Conservation (phyloP, 2,797 vertebrate genomes). For the Pantherophis vulpinus region DNA sequence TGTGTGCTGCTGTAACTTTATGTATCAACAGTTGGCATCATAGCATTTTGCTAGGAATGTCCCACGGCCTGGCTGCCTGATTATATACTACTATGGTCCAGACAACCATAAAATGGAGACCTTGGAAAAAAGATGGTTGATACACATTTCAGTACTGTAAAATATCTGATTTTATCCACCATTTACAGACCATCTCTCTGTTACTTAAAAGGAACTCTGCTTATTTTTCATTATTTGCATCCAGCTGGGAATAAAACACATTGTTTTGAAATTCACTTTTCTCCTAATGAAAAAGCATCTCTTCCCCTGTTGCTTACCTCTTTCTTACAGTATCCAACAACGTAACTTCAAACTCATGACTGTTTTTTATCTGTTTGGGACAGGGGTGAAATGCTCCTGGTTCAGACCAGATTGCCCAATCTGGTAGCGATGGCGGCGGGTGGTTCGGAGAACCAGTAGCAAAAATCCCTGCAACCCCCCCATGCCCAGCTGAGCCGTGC, state of each 20-base stretch:
- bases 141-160: background rate
- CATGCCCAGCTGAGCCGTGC: no score
- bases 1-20: background rate
- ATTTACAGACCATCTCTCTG: background rate
- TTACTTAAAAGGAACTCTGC: conserved; percentile 7
- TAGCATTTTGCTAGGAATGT: background rate
- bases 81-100: background rate
- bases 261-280: conserved; percentile 14
- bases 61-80: background rate
- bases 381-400: no score
- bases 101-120: background rate
- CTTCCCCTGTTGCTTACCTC: background rate
- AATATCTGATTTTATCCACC: background rate
- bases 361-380: background rate
- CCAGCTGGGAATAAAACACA: background rate
- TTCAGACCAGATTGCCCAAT: accelerated
- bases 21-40: background rate
- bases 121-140: background rate
- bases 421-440: no score
- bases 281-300: background rate
- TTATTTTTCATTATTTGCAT: background rate
- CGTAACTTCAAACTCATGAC: background rate
- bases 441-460: no score
- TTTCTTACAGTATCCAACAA: conserved; percentile 1
- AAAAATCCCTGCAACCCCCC: no score